Evolutionary conservation across 2,113 vertebrate genomes (phyloP), one percentile per base, ranked within the genome.

Genomic region (Eublepharis macularius): DNA sequence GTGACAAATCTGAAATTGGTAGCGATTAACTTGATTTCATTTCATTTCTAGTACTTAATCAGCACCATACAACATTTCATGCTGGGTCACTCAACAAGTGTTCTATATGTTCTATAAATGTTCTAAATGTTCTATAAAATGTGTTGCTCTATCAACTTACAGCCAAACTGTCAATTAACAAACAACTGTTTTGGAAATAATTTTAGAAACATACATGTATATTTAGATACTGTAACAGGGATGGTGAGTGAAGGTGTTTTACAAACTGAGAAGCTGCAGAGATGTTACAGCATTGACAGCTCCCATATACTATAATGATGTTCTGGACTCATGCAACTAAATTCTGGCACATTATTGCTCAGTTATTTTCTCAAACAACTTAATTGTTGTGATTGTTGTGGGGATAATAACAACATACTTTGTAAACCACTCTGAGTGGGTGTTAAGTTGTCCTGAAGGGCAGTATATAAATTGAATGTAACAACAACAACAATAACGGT

Each of bases 31-130:
- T 45, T 8, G 0, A 70, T 72, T 75, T 89, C 73, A 70, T 72
- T 75, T 89, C 73, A 49, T 75, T 21, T 34, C 51, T 54, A 17
- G 51, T 10, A 91, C 92, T 89, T 89, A 83, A 93, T 87, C 79
- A 93, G 43, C 57, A 87, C 87, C 29, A 83, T 36, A 76, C 70
- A 86, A 85, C 66, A 87, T 85, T 12, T 47, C 43, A 45, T 32
- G 73, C 65, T 47, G 43, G 43, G 73, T 29, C 43, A 75, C 43
- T 68, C 65, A 7, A 11, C 6, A 65, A 65, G 60, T 34, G 32
- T 4, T 68, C n/a, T n/a, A n/a, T n/a, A n/a, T n/a, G n/a, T n/a
- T n/a, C n/a, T n/a, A n/a, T n/a, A n/a, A n/a, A n/a, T n/a, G n/a
- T n/a, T n/a, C n/a, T n/a, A n/a, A 47, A 57, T 57, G 21, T 24